A percentile compares a stretch with the other conserved stretches of the same genome.
Evolutionary conservation across 1,140 invertebrate genomes (phyloP).

Genomic region (Drosophila ohnishii): DNA sequence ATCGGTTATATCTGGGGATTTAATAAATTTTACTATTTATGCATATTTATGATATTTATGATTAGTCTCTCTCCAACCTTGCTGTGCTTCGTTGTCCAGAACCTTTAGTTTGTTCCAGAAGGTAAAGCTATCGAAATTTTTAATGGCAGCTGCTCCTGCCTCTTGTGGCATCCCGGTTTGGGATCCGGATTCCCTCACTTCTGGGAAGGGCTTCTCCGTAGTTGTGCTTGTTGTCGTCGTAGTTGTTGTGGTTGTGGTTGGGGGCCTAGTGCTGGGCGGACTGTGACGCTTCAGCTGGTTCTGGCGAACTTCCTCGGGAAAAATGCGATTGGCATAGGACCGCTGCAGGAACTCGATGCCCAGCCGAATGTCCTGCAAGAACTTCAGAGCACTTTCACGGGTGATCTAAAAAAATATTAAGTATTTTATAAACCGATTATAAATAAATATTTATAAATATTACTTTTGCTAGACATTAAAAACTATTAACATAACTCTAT

Average conservation of each 20-base stretch:
- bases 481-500: neutral
- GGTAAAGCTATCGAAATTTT: slow-evolving; percentile 63
- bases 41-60: neutral
- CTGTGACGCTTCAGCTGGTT: slow-evolving; percentile 72
- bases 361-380: slow-evolving; percentile 88
- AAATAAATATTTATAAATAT: neutral
- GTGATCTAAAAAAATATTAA: no score
- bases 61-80: slow-evolving; percentile 27
- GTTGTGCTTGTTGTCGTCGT: slow-evolving; percentile 67
- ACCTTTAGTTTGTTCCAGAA: slow-evolving; percentile 76
- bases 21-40: neutral
- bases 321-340: slow-evolving; percentile 84
- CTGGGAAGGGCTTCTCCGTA: slow-evolving; percentile 70
- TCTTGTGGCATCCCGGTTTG: slow-evolving; percentile 8
- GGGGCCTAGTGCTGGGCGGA: slow-evolving; percentile 37
- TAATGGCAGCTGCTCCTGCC: slow-evolving; percentile 27
- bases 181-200: slow-evolving; percentile 43
- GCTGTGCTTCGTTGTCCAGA: slow-evolving; percentile 60
- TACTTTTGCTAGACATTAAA: no score
- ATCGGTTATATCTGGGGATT: slow-evolving; percentile 61
- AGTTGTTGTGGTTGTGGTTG: slow-evolving; percentile 51
- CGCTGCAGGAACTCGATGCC: slow-evolving; percentile 87
- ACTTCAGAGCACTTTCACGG: slow-evolving; percentile 88
- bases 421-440: no score
- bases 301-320: slow-evolving; percentile 73